Percentiles rank a stretch among this genome's conserved stretches.
Conservation (phyloP, 2,888 invertebrate genomes). For the Pyrrhosoma nymphula region DNA sequence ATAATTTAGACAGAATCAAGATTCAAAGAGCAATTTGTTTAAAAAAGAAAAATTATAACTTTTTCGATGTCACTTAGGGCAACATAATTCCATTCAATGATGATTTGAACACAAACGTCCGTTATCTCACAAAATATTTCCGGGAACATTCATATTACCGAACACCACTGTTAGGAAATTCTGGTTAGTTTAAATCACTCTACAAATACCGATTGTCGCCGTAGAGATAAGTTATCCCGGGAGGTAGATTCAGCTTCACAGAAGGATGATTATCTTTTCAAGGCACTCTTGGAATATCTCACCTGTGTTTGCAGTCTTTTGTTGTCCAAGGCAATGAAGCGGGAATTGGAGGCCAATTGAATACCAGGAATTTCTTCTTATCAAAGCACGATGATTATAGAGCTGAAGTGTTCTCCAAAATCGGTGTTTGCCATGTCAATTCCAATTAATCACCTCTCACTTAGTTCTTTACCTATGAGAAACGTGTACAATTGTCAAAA, state of each 20-base stretch:
- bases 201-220: not conserved
- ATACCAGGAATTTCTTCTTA: not conserved
- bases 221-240: not conserved
- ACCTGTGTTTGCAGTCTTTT: not conserved
- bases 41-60: too few relatives aligned
- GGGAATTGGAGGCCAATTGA: not conserved
- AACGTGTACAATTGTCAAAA: not conserved
- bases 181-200: not conserved
- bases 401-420: not conserved
- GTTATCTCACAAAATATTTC: not conserved
- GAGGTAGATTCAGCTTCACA: not conserved
- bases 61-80: too few relatives aligned
- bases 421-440: not conserved
- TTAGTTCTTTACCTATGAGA: not conserved
- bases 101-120: not conserved
- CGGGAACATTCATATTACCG: not conserved
- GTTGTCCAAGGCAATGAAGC: not conserved
- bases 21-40: too few relatives aligned
- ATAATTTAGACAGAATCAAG: too few relatives aligned
- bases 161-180: not conserved
- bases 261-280: not conserved
- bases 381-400: not conserved
- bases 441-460: not conserved
- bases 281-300: not conserved
- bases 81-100: not conserved